These are phyloP conservation scores for Tapirus indicus DNA, from an alignment of 2,797 vertebrate species.

Conservation along the genomic window DNA sequence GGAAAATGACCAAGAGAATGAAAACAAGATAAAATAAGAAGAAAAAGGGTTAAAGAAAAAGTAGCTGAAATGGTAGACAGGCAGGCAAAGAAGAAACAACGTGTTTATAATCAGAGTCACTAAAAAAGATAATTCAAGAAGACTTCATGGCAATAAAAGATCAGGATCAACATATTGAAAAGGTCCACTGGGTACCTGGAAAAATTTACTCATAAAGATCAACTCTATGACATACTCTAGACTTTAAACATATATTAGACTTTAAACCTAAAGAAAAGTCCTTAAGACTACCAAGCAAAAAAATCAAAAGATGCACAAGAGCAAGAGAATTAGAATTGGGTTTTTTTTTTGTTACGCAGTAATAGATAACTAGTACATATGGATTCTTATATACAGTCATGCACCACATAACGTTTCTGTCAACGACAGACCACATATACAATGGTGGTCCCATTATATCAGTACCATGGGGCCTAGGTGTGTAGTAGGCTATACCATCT, in stretches of 20 bases:
- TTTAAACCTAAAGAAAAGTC: neutral
- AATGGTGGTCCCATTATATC: no score
- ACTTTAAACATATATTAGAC: neutral
- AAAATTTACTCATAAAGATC: neutral
- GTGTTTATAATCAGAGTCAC: neutral
- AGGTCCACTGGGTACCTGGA: no score
- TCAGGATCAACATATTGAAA: neutral
- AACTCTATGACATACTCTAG: neutral
- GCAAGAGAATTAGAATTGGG: neutral
- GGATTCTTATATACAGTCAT: neutral
- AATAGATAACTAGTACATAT: neutral
- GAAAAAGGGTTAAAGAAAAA: neutral
- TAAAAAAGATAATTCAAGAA: neutral
- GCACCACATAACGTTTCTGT: no score
- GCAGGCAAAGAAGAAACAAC: neutral
- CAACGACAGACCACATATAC: no score
- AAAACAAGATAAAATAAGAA: neutral
- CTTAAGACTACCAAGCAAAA: neutral
- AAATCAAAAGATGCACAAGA: neutral
- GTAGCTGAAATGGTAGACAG: neutral
- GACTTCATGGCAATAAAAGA: conserved; percentile 9
- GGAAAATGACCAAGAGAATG: neutral
- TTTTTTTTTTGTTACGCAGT: neutral
- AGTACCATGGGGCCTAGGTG: no score
- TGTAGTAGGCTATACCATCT: no score